Conservation (phyloP, 2,888 invertebrate genomes). For the Lampropteryx suffumata region DNA sequence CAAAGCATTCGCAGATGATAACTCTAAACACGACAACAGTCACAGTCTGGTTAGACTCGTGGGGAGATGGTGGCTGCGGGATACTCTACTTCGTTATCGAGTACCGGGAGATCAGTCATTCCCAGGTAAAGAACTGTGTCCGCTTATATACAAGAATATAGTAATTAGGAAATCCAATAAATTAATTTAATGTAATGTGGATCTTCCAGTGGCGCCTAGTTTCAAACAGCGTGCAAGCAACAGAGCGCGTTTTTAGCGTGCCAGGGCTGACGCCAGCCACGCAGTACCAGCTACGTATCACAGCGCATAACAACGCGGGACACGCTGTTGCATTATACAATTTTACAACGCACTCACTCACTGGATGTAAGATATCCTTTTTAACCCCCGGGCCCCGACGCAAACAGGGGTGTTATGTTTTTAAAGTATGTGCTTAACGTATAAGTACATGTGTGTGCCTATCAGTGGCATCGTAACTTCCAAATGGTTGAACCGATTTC, state of each 20-base stretch:
- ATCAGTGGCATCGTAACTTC: no score
- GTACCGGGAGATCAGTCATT: slow-evolving; percentile 85
- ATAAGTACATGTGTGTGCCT: no score
- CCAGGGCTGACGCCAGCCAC: slow-evolving; percentile 89
- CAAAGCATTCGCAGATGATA: slow-evolving; percentile 90
- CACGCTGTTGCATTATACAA: slow-evolving; percentile 92
- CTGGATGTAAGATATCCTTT: slow-evolving; percentile 84
- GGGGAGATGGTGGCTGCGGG: slow-evolving; percentile 95
- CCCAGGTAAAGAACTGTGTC: slow-evolving; percentile 60
- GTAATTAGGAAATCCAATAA: no score
- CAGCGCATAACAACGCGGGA: slow-evolving; percentile 94
- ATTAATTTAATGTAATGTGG: no score
- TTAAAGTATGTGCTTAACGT: no score
- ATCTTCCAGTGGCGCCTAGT: slow-evolving; percentile 87
- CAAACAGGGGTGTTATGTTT: no score
- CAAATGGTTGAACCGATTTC: no score
- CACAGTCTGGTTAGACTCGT: slow-evolving; percentile 92
- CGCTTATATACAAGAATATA: no score
- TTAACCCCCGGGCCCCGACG: no score
- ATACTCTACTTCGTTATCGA: slow-evolving; percentile 93
- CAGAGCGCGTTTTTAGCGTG: slow-evolving; percentile 91
- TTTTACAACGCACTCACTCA: slow-evolving; percentile 90
- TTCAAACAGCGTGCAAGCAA: slow-evolving; percentile 91
- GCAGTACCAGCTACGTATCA: slow-evolving; percentile 88
- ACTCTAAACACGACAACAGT: slow-evolving; percentile 94